Evolutionary conservation across 2,113 vertebrate genomes (phyloP).

Genomic region (Alligator sinensis): DNA sequence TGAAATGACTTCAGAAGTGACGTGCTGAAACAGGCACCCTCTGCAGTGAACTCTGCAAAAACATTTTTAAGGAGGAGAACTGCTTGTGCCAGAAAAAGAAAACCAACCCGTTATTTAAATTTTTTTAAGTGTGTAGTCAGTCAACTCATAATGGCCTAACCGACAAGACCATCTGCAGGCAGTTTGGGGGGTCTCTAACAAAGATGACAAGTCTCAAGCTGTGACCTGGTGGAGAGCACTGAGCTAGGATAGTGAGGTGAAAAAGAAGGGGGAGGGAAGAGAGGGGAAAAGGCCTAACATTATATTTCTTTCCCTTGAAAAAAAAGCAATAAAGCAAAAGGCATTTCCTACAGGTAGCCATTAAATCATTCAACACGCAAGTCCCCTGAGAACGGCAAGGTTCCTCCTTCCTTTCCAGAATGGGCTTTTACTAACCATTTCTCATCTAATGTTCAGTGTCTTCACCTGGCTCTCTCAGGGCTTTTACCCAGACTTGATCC

Average conservation of each 20-base stretch:
- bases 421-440: conserved; percentile 68
- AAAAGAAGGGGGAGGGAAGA: conserved; percentile 1
- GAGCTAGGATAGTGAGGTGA: background rate
- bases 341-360: conserved; percentile 85
- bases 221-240: background rate
- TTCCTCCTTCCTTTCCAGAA: conserved; percentile 79
- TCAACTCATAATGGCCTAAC: fast-evolving
- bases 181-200: background rate
- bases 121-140: background rate
- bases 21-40: background rate
- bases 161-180: background rate
- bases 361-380: conserved; percentile 83
- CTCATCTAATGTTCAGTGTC: conserved; percentile 74
- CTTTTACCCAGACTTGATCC: conserved; percentile 48
- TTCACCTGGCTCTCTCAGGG: conserved; percentile 73
- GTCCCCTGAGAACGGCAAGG: conserved; percentile 55
- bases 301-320: conserved; percentile 38
- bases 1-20: background rate
- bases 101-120: background rate
- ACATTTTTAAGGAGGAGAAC: background rate
- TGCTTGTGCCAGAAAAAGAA: fast-evolving
- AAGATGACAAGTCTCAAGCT: background rate
- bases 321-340: conserved; percentile 80
- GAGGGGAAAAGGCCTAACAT: background rate
- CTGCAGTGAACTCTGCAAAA: background rate